phyloP scores from a whole-genome alignment of 2,888 invertebrate genomes.

The Alviniconcha strummeri region DNA sequence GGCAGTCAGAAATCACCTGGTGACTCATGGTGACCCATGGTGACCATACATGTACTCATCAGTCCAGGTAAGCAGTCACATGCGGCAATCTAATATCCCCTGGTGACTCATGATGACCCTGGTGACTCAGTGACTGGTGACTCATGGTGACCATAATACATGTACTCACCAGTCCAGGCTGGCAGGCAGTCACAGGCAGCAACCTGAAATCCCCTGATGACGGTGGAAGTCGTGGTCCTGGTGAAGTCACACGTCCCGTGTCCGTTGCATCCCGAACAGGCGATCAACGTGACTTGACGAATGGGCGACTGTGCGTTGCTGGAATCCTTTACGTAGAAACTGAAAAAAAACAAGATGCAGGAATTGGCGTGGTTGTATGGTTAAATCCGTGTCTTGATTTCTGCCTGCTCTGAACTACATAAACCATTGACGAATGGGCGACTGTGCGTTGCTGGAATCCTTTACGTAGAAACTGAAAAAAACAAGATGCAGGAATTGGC shows the following conservation, averaged over 20 bases:
- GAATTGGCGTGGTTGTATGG: too few species aligned
- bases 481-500: not conserved
- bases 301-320: slow-evolving; percentile 21
- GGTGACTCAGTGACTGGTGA: not conserved
- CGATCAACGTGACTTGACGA: slow-evolving; percentile 18
- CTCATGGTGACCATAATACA: not conserved
- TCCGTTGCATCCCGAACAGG: slow-evolving; percentile 33
- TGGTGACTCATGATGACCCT: not conserved
- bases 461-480: not conserved
- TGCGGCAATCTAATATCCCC: not conserved
- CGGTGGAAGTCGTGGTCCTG: not conserved
- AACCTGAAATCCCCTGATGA: not conserved
- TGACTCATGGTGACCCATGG: too few species aligned
- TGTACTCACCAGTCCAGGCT: slow-evolving; percentile 3
- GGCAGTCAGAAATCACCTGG: too few species aligned
- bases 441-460: slow-evolving; percentile 16
- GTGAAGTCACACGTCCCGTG: slow-evolving; percentile 31
- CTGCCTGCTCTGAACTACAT: too few species aligned
- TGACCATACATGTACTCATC: not conserved
- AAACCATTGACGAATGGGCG: slow-evolving; percentile 7
- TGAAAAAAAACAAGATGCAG: not conserved
- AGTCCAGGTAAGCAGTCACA: slow-evolving; percentile 1
- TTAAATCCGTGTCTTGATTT: too few species aligned
- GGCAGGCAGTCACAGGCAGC: not conserved
- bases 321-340: slow-evolving; percentile 24